Base-by-base conservation (phyloP, 2,888 invertebrate genomes). In the Euplagia quadripunctaria region DNA sequence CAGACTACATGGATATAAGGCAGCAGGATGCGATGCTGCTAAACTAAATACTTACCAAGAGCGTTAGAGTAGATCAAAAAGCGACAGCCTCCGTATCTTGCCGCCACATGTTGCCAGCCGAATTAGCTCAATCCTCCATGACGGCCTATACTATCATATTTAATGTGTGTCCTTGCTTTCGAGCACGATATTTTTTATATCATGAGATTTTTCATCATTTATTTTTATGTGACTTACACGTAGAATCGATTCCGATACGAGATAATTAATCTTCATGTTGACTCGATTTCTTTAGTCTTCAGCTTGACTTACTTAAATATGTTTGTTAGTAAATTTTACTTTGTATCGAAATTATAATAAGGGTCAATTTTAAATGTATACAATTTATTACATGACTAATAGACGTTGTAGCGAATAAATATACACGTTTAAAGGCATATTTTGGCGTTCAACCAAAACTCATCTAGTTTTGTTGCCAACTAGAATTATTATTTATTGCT, bases 381-480 rank as follows among this genome's bases (percentile, higher is more conserved):
- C 14, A 61, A 63, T 71, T 74, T 74, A 71, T 71, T 68, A 66
- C 52, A 46, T 8, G n/a, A 46, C 43, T 43, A 68, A 71, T 7
- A n/a, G 16, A 68, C 78, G 63, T 72, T 68, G 65, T 69, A 55
- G 55, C 11, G 42, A 75, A 74, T 73, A 72, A 75, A 81, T 79
- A 77, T 52, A 68, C 20, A 20, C 46, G 31, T 31, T 31, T 31
- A 31, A 73, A 51, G 64, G 41, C 49, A n/a, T 64, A 52, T 67
- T 70, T 81, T 82, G 84, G 83, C 77, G 65, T 2, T 7, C 12
- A 14, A 66, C 78, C 83, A 82, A 81, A 49, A 67, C 43, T 58
- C 71, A 77, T 74, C 61, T 68, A 65, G 65, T 70, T 70, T 73
- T 14, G 64, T 65, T 72, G 72, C 73, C 70, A 55, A 66, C 65